A percentile compares a stretch with the other conserved stretches of the same genome.
Evolutionary conservation across 1,140 invertebrate genomes (phyloP).

Genomic region (Euura lappo): DNA sequence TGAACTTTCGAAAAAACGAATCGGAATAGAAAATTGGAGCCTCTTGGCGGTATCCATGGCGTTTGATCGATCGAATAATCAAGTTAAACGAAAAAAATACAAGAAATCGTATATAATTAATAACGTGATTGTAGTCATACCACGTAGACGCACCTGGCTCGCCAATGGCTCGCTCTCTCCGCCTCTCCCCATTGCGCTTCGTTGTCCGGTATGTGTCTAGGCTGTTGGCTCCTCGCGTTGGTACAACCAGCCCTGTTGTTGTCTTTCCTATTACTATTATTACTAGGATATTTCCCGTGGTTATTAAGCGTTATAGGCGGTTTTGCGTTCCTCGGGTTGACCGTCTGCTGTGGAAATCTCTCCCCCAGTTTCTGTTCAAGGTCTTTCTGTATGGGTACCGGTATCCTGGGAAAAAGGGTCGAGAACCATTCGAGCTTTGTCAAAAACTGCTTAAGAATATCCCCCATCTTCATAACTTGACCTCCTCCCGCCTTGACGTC

Average conservation of each 20-base stretch:
- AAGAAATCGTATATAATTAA: slow-evolving; percentile 25
- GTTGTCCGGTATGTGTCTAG: slow-evolving; percentile 60
- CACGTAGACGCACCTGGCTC: slow-evolving; percentile 62
- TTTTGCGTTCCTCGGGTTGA: slow-evolving; percentile 52
- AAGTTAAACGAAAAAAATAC: too few species aligned
- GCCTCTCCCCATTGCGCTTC: slow-evolving; percentile 63
- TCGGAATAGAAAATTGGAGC: neutral
- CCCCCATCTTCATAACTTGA: slow-evolving; percentile 91
- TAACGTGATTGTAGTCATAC: slow-evolving; percentile 59
- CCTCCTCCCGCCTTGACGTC: slow-evolving; percentile 98
- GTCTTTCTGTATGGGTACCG: slow-evolving; percentile 97
- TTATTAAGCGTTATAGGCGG: slow-evolving; percentile 56
- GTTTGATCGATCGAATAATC: too few species aligned
- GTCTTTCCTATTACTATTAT: slow-evolving; percentile 45
- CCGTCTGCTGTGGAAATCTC: slow-evolving; percentile 59
- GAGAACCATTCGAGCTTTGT: slow-evolving; percentile 98
- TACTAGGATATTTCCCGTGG: slow-evolving; percentile 50
- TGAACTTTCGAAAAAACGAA: slow-evolving; percentile 19
- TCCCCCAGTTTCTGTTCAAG: slow-evolving; percentile 77
- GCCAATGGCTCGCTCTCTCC: slow-evolving; percentile 58
- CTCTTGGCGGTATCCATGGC: too few species aligned
- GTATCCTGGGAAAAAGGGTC: slow-evolving; percentile 97
- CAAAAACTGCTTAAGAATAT: slow-evolving; percentile 91
- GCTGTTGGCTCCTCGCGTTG: slow-evolving; percentile 36
- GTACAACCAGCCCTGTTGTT: slow-evolving; percentile 40